Percentiles rank a stretch among this genome's conserved stretches.
Conservation (phyloP, 2,888 invertebrate species). For the Choristoneura rosaceana region DNA sequence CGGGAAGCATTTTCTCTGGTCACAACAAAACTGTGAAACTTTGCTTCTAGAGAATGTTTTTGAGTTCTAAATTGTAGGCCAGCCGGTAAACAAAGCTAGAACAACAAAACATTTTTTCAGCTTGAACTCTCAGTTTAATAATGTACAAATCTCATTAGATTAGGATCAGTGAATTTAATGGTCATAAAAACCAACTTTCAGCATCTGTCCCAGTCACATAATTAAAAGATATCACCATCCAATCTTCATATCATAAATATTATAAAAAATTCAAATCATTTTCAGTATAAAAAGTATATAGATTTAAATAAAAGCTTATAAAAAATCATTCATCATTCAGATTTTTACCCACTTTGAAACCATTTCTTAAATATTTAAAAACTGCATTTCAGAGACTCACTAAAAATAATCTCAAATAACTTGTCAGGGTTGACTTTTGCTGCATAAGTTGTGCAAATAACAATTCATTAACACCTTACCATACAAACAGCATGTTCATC, state of each 20-base stretch:
- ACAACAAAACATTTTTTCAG: constrained; percentile 46
- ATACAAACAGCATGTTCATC: constrained; percentile 98
- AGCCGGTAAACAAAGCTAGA: constrained; percentile 96
- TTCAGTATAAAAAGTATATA: no score
- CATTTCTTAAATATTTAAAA: no score
- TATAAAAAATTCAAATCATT: no score
- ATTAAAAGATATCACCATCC: no score
- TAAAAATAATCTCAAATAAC: neutral
- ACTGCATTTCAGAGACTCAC: no score
- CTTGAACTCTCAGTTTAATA: neutral
- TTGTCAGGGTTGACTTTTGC: neutral
- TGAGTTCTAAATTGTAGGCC: constrained; percentile 98
- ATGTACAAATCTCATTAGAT: neutral
- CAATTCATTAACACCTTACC: constrained; percentile 85
- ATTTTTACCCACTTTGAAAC: no score
- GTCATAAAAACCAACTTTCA: neutral
- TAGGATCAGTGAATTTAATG: neutral
- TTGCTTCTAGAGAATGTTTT: constrained; percentile 93
- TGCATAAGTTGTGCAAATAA: neutral
- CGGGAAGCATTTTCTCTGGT: constrained; percentile 98
- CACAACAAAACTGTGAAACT: constrained; percentile 98
- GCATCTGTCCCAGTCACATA: neutral
- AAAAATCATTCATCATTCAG: no score
- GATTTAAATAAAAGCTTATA: no score
- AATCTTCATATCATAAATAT: no score